Evolutionary conservation across 2,888 invertebrate species (phyloP), one percentile per base, ranked within the genome.

Genomic region (Drosophila neotestacea): DNA sequence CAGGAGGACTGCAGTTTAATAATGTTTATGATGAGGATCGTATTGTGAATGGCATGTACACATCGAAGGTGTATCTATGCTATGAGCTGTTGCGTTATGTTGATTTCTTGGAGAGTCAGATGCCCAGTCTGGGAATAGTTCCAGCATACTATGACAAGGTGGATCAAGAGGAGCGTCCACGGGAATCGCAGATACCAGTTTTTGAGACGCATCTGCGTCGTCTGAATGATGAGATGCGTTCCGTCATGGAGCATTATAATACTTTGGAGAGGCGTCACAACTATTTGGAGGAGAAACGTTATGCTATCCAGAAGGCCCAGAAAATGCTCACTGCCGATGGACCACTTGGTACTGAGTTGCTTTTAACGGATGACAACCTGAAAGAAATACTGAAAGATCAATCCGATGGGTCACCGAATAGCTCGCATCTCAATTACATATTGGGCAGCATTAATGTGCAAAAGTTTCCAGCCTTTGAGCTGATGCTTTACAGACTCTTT

Each of bases 401-500:
- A 6, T 69, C 79, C 0, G 63, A 61, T 0, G 42, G 7, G 1
- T 39, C 46, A 0, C 51, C 81, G 3, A 9, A 5, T 0, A 60
- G 64, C 11, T n/a, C 44, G 0, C 77, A 54, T n/a, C 70, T 91
- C 16, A 83, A 98, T 91, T 99, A 99, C 94, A 96, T 99, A 73
- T 97, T 99, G 80, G 99, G 99, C 70, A 98, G 98, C 61, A 98
- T 99, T 81, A 94, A 96, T 61, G 94, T 98, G 52, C 98, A 98
- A 92, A 95, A 97, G 73, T 96, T 98, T 77, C 96, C 97, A 7
- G 95, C 97, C 0, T 99, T 99, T 93, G 99, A 99, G 93, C 94
- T 98, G 41, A 96, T 99, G 95, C 92, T 99, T 76, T 99, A 98
- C 98, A 95, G 99, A 75, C 97, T 98, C 4, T 99, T 98, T 89